phyloP scores from a whole-genome alignment of 2,113 vertebrate species.

The Fregetta grallaria region DNA sequence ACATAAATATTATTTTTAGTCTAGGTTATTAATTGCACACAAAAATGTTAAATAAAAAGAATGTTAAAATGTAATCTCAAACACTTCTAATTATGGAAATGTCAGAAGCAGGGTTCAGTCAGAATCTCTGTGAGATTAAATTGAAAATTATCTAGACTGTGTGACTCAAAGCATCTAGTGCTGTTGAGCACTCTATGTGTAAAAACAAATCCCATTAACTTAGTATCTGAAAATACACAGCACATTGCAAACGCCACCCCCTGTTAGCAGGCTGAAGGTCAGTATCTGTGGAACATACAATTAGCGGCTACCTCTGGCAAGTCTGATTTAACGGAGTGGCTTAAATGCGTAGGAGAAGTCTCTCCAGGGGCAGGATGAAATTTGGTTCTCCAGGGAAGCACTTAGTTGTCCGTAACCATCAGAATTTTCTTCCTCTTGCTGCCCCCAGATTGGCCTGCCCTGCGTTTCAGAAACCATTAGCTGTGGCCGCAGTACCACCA shows the following conservation, averaged over 20 bases:
- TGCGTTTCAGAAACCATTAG: neutral
- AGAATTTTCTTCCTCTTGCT: neutral
- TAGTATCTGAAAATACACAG: neutral
- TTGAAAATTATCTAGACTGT: neutral
- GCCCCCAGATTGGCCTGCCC: neutral
- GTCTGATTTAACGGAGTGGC: neutral
- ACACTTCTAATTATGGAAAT: slow-evolving; percentile 31
- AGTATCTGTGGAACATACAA: neutral
- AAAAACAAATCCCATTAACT: neutral
- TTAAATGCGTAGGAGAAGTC: neutral
- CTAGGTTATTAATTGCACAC: slow-evolving; percentile 8
- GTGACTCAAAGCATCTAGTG: neutral
- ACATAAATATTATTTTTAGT: slow-evolving; percentile 8
- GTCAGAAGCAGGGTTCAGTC: neutral
- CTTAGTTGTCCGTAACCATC: neutral
- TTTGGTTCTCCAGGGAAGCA: neutral
- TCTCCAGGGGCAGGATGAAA: neutral
- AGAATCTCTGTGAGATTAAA: neutral
- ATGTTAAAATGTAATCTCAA: neutral
- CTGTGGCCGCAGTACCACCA: accelerated
- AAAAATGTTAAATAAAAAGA: slow-evolving; percentile 15
- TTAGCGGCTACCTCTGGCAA: neutral
- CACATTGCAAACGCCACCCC: neutral
- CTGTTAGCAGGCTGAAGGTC: neutral
- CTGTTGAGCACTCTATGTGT: neutral